phyloP scores from a whole-genome alignment of 2,888 invertebrate species.

The Carpatolechia fugitivella region DNA sequence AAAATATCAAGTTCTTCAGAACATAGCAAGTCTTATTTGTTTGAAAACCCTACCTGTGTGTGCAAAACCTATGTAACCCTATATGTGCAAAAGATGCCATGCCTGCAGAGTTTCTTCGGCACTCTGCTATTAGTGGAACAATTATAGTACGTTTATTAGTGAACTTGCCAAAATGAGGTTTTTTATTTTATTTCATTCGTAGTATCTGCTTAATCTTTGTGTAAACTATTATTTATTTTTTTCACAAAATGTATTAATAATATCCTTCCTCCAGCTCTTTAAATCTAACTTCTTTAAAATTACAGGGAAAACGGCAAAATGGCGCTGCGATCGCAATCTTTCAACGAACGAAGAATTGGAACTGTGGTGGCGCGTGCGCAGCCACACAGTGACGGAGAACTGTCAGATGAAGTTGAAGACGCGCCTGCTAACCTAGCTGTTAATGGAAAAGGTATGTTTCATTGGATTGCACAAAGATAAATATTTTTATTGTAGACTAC shows the following conservation, averaged over 20 bases:
- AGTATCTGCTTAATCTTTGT: no score
- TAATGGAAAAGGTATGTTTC: conserved; percentile 59
- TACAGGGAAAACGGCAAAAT: conserved; percentile 74
- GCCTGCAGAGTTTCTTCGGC: no score
- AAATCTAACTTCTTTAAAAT: conserved; percentile 21
- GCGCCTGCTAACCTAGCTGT: conserved; percentile 51
- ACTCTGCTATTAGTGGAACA: no score
- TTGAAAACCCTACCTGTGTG: no score
- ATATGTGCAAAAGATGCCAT: no score
- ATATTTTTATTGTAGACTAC: no score
- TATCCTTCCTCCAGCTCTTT: background rate
- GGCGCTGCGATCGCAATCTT: conserved; percentile 74
- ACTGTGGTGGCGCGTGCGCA: conserved; percentile 61
- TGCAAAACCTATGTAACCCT: no score
- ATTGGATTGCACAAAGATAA: background rate
- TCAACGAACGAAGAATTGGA: conserved; percentile 66
- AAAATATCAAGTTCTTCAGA: no score
- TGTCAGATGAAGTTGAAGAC: conserved; percentile 64
- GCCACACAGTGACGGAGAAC: conserved; percentile 73
- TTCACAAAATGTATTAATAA: background rate
- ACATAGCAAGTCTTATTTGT: no score
- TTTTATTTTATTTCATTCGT: no score
- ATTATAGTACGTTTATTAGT: no score
- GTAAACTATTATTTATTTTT: background rate
- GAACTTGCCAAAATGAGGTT: no score